Evolutionary conservation across 2,888 invertebrate species (phyloP), one percentile per base, ranked within the genome.

Genomic region (Rhimphoctona megacephalus): DNA sequence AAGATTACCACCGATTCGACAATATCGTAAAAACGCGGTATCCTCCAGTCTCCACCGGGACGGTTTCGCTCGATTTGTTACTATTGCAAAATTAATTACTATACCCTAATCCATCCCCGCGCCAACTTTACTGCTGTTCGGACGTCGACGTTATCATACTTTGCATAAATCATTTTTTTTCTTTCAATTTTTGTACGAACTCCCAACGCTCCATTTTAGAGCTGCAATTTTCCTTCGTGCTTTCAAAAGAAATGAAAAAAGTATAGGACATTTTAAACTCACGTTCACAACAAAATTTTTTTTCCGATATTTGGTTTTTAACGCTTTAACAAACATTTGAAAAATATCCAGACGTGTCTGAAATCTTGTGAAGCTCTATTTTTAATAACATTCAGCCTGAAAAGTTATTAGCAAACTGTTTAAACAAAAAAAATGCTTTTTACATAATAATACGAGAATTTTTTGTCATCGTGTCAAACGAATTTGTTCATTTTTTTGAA

Each of bases 171-270:
- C 64, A 36, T 46, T 25, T 66, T 25, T 57, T 61, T 61, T 61
- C 0, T 82, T 80, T 72, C 70, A 72, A 72, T 80, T 54, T 86
- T 86, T 77, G 69, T 82, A 82, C 85, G 79, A 85, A 74, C 30
- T 49, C 69, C 52, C 61, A 64, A 74, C 22, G 14, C 19, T 70
- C 46, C 61, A 30, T 43, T 43, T 57, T 30, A 39, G 8, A 46
- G 14, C 57, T 19, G 43, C 7, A 57, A 33, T 3, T 43, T 22
- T 61, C 46, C 66, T 57, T 19, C 17, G 30, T 17, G 3, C 17
- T 30, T 30, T 61, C 14, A 14, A 61, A 17, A 30, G 9, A 30
- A 17, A 3, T 30, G 17, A 30, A 6, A 6, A 30, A 61, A 30
- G 14, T 61, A 1, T 19, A 19, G 19, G 49, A 46, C 19, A 43